Evolutionary conservation across 2,888 invertebrate species (phyloP), one percentile per base, ranked within the genome.

Genomic region (Melanophora roralis): DNA sequence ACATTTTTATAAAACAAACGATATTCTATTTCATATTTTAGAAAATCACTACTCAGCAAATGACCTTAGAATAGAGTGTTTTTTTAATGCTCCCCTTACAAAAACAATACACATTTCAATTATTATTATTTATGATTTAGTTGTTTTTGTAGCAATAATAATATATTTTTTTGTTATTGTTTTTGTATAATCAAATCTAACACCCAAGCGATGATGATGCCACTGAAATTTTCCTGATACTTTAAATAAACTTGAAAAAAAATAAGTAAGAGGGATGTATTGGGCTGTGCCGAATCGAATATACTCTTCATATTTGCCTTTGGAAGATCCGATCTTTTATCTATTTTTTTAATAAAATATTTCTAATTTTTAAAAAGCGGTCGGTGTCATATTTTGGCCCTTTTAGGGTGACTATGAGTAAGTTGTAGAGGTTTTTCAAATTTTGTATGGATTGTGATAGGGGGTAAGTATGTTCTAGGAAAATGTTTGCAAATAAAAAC

Each of bases 161-260:
- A 16, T 47, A n/a, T 16, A 36, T 12, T 55, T 32, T 60, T 53
- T 23, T 27, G 27, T 27, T 27, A 6, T 60, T 6, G 40, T 5
- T 11, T 51, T 34, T 12, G 23, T 55, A 49, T 62, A 68, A 69
- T 77, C 72, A 65, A 71, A 77, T 72, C 59, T 59, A 67, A 79
- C 51, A 60, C 59, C 43, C 59, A 60, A 69, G 59, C 60, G 47
- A 27, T 34, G 47, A 27, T 34, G 23, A 51, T 21, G 51, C 19
- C n/a, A 69, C 36, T 71, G 69, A 71, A 71, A 71, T 69, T 71
- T 79, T 74, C 53, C 69, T 79, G 69, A 71, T 64, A 71, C 69
- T 55, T 69, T 64, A 32, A 47, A 64, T 32, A 11, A 21, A 27
- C 14, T 38, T 27, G 2, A 32, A 53, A 40, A 65, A n/a, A 40